Evolutionary conservation across 2,113 vertebrate genomes (phyloP), one percentile per base, ranked within the genome.

Genomic region (Alosa alosa): DNA sequence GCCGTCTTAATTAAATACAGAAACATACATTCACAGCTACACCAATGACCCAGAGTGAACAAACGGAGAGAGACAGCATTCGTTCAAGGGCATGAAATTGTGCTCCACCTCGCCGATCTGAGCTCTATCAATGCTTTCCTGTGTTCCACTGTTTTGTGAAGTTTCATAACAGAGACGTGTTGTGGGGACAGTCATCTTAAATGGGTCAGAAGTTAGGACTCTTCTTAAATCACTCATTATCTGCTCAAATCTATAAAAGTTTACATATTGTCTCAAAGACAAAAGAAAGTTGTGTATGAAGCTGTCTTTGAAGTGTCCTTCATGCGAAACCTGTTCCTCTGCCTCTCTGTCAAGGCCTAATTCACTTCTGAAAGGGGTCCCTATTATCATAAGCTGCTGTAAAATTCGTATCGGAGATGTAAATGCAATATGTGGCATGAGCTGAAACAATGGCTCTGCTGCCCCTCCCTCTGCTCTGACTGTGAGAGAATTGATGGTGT

Each of bases 341-440:
- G 72, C 31, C 31, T 78, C 72, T 78, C 31, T 78, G 72, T 78
- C 72, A 41, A 15, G 10, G 31, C 2, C 36, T 78, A 36, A 13
- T 78, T 78, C 11, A 36, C 10, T 39, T 78, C 72, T 36, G 3
- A 15, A 78, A 13, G 36, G 31, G 36, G 11, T 5, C 4, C 11
- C 36, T 39, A 78, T 78, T 78, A 39, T 17, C 64, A 72, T 72
- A 72, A 72, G 36, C 72, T 78, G 31, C 39, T 78, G 72, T 78
- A 78, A 78, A 78, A 78, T 78, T 78, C 31, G 39, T 78, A 39
- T 39, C 39, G 2, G 13, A 36, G 31, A 78, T 78, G 72, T 41
- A 39, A 78, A 78, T 78, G 72, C 13, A 78, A 36, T 39, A 78
- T 39, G 7, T 41, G 72, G 31, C 0, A 13, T 36, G 64, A 72